These are phyloP conservation scores for Alligator sinensis DNA, from an alignment of 2,113 vertebrate species.

Conservation along the genomic window DNA sequence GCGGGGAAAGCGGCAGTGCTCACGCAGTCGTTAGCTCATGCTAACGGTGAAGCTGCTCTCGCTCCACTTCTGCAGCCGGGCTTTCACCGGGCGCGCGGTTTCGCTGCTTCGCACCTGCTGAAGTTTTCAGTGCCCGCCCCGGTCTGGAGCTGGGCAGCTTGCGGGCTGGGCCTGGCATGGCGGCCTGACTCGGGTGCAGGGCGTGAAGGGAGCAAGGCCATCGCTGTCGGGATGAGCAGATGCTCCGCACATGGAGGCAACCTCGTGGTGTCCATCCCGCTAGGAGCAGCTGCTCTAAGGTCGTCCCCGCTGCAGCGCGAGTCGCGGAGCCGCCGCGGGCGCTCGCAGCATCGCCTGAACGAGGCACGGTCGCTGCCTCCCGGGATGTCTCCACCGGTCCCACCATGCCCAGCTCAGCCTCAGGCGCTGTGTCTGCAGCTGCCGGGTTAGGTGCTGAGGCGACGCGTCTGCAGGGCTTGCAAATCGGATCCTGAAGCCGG, in stretches of 20 bases:
- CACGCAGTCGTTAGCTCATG: background rate
- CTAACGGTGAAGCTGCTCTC: background rate
- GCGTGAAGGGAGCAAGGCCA: conserved; percentile 21
- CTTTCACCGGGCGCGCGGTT: background rate
- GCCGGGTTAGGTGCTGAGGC: background rate
- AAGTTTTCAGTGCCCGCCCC: background rate
- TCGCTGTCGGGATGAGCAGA: conserved; percentile 40
- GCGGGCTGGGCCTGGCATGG: background rate
- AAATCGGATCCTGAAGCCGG: background rate
- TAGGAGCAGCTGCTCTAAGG: conserved; percentile 39
- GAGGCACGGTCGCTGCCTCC: background rate
- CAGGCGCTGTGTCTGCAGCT: background rate
- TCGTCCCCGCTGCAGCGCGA: conserved; percentile 34
- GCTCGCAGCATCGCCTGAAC: background rate
- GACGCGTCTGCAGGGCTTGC: background rate
- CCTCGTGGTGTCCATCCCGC: conserved; percentile 6
- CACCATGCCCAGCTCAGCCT: background rate
- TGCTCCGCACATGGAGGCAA: conserved; percentile 37
- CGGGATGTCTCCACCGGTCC: background rate
- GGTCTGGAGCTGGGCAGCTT: background rate
- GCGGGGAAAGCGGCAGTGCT: background rate
- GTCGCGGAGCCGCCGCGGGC: conserved; percentile 8
- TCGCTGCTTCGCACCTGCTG: background rate
- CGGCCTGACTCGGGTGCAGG: background rate
- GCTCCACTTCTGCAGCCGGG: background rate